Conservation (phyloP, 37 sponge, comb jelly and placozoan genomes). For the Hormiphora californensis region DNA sequence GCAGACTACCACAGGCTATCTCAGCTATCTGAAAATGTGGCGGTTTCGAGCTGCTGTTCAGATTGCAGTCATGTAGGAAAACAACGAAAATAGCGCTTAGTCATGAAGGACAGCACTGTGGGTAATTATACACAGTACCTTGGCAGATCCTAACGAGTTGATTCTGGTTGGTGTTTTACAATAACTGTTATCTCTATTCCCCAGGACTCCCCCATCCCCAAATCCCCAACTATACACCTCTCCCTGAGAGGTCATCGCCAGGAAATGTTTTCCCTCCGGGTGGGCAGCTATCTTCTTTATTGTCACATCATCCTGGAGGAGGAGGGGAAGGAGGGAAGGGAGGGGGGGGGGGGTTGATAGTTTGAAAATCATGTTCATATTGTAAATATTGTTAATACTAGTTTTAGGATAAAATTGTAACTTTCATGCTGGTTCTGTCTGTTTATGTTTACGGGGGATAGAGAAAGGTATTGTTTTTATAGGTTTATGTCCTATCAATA, state of each 20-base stretch:
- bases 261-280: slow-evolving; percentile 66
- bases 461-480: too few species aligned
- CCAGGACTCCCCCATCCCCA: slow-evolving; percentile 81
- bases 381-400: too few species aligned
- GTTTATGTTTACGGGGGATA: too few species aligned
- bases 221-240: slow-evolving; percentile 86
- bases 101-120: background rate
- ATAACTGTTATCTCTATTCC: slow-evolving; percentile 73
- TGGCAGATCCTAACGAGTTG: slow-evolving; percentile 19
- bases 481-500: too few species aligned
- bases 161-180: slow-evolving; percentile 49
- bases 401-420: too few species aligned
- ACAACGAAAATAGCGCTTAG: too few species aligned
- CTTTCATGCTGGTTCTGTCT: too few species aligned
- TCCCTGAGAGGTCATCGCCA: slow-evolving; percentile 69
- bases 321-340: background rate
- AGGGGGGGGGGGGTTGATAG: too few species aligned
- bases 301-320: slow-evolving; percentile 34
- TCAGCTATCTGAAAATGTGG: slow-evolving; percentile 60
- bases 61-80: too few species aligned
- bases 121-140: slow-evolving; percentile 3
- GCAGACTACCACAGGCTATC: slow-evolving; percentile 67
- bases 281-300: slow-evolving; percentile 52
- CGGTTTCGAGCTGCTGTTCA: too few species aligned
- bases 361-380: too few species aligned